phyloP scores from a whole-genome alignment of 2,113 vertebrate genomes.

The Tauraco erythrolophus region DNA sequence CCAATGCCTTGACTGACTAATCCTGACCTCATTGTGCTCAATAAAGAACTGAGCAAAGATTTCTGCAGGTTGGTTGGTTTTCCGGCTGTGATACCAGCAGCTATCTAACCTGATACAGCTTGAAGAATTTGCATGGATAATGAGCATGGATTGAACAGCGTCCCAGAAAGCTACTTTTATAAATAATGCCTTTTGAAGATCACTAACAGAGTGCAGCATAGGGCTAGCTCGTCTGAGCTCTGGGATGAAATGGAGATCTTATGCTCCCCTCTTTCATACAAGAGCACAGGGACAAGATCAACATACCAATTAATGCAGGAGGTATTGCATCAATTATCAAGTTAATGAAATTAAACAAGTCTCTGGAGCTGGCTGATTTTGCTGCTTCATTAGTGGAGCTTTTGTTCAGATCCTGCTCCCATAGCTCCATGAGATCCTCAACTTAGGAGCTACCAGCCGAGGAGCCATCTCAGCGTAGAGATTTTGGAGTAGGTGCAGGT shows the following conservation, averaged over 20 bases:
- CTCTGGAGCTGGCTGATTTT: slow-evolving; percentile 34
- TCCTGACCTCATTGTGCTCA: slow-evolving; percentile 66
- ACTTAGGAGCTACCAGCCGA: not conserved
- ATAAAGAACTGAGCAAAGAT: slow-evolving; percentile 54
- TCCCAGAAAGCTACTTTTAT: slow-evolving; percentile 58
- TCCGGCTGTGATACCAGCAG: slow-evolving; percentile 47
- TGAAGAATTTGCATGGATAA: slow-evolving; percentile 68
- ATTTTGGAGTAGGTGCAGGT: not conserved
- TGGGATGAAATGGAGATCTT: slow-evolving; percentile 49
- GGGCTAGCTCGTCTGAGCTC: slow-evolving; percentile 3
- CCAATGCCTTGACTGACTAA: slow-evolving; percentile 57
- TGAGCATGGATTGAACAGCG: slow-evolving; percentile 32
- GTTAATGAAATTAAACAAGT: slow-evolving; percentile 71
- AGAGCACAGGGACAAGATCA: slow-evolving; percentile 56
- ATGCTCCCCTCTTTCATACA: not conserved
- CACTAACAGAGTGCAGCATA: slow-evolving; percentile 23
- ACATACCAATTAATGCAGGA: slow-evolving; percentile 54
- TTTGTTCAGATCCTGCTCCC: slow-evolving; percentile 55
- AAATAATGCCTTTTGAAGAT: slow-evolving; percentile 69
- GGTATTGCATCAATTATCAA: slow-evolving; percentile 53
- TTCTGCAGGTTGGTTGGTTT: slow-evolving; percentile 61
- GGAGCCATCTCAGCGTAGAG: not conserved
- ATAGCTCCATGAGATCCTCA: slow-evolving; percentile 20
- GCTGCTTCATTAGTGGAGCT: slow-evolving; percentile 53
- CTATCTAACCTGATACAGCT: slow-evolving; percentile 52